These are phyloP conservation scores for Heliocidaris tuberculata DNA, from an alignment of 35 echinoderm and acorn worm species.

Conservation along the genomic window DNA sequence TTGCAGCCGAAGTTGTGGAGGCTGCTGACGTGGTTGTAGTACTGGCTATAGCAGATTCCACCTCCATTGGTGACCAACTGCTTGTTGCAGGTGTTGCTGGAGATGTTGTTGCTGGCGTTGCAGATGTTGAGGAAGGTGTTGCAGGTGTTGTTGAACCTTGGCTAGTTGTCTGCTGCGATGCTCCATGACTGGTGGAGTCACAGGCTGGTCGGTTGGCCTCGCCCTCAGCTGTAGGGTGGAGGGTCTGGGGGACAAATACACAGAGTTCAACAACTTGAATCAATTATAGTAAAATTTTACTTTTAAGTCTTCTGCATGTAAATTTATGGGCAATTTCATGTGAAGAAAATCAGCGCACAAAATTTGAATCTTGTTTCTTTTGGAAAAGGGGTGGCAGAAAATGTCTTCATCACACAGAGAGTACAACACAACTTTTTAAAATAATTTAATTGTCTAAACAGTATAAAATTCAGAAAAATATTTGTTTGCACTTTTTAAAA, in stretches of 20 bases:
- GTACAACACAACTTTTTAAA: background rate
- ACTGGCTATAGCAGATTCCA: background rate
- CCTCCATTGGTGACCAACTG: conserved; percentile 38
- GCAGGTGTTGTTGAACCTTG: background rate
- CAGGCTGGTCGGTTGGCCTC: conserved; percentile 38
- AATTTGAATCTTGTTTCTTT: too few species aligned
- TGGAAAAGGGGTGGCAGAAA: too few species aligned
- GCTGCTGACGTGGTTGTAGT: conserved; percentile 51
- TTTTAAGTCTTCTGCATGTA: background rate
- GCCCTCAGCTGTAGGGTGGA: conserved; percentile 17
- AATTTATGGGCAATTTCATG: background rate
- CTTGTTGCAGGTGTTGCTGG: conserved; percentile 31
- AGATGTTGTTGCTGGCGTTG: conserved; percentile 5
- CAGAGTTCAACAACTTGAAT: too few species aligned
- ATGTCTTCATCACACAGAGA: background rate
- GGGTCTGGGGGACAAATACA: background rate
- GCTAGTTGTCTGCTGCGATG: background rate
- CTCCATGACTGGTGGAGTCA: background rate
- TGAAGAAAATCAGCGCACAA: too few species aligned
- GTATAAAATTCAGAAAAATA: too few species aligned
- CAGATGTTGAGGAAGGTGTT: background rate
- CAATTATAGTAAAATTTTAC: background rate
- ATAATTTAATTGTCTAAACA: background rate
- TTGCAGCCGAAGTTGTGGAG: conserved; percentile 17
- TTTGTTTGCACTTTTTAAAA: too few species aligned